Evolutionary conservation across 1,140 invertebrate genomes (phyloP).

Genomic region (Telenomus remus): DNA sequence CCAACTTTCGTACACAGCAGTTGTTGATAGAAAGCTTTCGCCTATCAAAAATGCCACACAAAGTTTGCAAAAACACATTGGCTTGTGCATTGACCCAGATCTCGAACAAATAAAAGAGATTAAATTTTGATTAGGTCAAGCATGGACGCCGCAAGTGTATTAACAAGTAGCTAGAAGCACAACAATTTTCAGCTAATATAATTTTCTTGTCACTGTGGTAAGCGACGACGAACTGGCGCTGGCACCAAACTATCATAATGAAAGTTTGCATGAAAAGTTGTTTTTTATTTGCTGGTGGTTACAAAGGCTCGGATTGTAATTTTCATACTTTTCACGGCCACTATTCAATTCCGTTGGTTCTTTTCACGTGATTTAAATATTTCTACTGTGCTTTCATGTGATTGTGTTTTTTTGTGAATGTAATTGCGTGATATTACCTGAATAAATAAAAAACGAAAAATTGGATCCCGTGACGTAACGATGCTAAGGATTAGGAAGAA

Average conservation of each 20-base stretch:
- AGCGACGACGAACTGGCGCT: too few species aligned
- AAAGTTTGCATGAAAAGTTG: too few species aligned
- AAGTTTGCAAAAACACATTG: too few species aligned
- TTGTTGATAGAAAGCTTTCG: too few species aligned
- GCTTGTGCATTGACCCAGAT: too few species aligned
- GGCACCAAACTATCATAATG: too few species aligned
- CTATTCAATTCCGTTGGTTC: neutral
- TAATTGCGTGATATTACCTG: slow-evolving; percentile 44
- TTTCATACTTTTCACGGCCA: too few species aligned
- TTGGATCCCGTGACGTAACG: slow-evolving; percentile 34
- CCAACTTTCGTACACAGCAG: too few species aligned
- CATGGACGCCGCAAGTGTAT: neutral
- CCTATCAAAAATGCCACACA: too few species aligned
- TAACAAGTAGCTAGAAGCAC: neutral
- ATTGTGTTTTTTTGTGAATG: slow-evolving; percentile 8
- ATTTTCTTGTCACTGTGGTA: neutral
- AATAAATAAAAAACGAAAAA: slow-evolving; percentile 24
- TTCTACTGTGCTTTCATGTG: slow-evolving; percentile 7
- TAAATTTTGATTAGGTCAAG: slow-evolving; percentile 8
- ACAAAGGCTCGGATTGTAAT: too few species aligned
- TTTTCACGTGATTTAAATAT: slow-evolving; percentile 18
- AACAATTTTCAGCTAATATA: slow-evolving; percentile 4
- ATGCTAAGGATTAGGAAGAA: slow-evolving; percentile 44
- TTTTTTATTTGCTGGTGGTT: too few species aligned
- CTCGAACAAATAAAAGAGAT: too few species aligned